These are phyloP conservation scores for Eugnorisma glareosa DNA, from an alignment of 2,888 invertebrate genomes.

Conservation along the genomic window DNA sequence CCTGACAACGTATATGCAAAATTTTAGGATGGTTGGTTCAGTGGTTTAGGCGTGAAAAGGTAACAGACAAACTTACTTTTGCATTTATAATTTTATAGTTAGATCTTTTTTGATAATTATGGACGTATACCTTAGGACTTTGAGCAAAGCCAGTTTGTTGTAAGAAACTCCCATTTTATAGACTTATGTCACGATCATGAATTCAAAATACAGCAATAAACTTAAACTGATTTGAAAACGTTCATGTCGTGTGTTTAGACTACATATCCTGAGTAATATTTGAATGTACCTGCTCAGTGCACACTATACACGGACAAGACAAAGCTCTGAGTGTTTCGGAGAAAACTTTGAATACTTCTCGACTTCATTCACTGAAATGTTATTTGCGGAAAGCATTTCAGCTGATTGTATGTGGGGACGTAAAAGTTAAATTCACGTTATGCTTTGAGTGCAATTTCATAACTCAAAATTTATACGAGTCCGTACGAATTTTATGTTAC, in stretches of 20 bases:
- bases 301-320: conserved; percentile 5
- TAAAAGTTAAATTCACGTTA: conserved; percentile 45
- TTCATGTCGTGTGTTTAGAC: conserved; percentile 3
- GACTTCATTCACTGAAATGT: conserved; percentile 24
- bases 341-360: conserved; percentile 41
- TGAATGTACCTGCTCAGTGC: conserved; percentile 9
- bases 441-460: conserved; percentile 47
- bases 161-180: background rate
- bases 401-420: conserved; percentile 41
- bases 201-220: background rate
- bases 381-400: conserved; percentile 45
- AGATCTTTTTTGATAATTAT: background rate
- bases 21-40: no score
- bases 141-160: background rate
- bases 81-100: no score
- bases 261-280: background rate
- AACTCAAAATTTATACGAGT: conserved; percentile 41
- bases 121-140: background rate
- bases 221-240: conserved; percentile 24
- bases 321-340: background rate
- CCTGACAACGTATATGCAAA: no score
- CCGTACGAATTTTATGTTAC: conserved; percentile 43
- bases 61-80: no score
- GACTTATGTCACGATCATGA: background rate
- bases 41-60: no score